Conservation (phyloP, 2,888 invertebrate genomes). For the Criorhina ranunculi region DNA sequence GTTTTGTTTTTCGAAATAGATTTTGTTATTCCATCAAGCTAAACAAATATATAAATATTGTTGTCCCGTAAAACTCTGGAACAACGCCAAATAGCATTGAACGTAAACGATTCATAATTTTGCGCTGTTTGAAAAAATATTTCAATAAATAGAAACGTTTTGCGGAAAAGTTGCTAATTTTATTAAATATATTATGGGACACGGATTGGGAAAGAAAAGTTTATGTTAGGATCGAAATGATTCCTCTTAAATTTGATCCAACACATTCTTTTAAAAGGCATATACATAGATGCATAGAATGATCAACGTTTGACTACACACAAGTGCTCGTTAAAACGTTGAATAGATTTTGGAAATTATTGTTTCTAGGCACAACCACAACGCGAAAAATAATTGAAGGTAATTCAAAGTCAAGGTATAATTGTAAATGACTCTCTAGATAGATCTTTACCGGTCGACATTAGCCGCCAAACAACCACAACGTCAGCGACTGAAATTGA, state of each 20-base stretch:
- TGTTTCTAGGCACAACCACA: background rate
- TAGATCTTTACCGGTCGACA: background rate
- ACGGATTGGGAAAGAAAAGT: no score
- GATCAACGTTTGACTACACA: no score
- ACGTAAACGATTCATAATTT: conserved; percentile 17
- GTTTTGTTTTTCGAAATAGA: no score
- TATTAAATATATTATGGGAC: no score
- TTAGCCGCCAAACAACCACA: background rate
- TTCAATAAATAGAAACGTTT: no score
- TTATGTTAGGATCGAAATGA: conserved; percentile 1
- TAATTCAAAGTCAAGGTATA: conserved; percentile 2
- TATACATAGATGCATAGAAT: no score
- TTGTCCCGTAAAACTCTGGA: conserved; percentile 44
- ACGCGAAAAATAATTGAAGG: background rate
- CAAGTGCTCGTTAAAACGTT: background rate
- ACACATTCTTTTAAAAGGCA: no score
- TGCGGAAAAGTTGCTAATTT: no score
- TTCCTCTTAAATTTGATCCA: background rate
- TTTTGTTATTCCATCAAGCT: no score
- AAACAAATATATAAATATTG: background rate
- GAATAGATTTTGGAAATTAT: background rate
- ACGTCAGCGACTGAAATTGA: background rate
- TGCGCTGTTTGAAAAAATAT: background rate
- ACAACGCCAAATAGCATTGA: conserved; percentile 34
- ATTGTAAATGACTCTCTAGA: background rate